Evolutionary conservation across 2,797 vertebrate species (phyloP).

Genomic region (Australoheros facetus): DNA sequence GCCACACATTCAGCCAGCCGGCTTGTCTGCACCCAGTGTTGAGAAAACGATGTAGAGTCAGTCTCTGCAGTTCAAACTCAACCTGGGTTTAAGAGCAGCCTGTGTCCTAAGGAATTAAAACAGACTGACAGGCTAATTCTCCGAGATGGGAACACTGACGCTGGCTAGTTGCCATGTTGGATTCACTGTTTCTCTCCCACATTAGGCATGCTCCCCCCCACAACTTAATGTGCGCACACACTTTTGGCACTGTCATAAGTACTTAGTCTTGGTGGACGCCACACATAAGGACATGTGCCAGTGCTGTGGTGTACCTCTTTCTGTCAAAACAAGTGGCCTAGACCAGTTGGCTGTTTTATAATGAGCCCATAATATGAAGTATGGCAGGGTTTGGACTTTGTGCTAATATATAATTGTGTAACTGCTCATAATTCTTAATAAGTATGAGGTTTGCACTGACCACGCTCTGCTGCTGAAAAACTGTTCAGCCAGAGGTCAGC

Average conservation of each 20-base stretch:
- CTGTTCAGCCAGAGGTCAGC: constrained; percentile 60
- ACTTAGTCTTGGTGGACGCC: constrained; percentile 71
- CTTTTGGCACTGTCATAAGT: constrained; percentile 68
- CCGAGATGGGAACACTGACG: constrained; percentile 58
- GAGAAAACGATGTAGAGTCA: constrained; percentile 44
- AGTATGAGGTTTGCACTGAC: constrained; percentile 48
- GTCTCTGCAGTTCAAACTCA: constrained; percentile 51
- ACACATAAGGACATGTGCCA: constrained; percentile 57
- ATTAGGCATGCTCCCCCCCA: constrained; percentile 63
- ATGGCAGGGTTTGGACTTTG: constrained; percentile 34
- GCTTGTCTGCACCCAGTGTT: constrained; percentile 48
- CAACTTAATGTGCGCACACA: constrained; percentile 40
- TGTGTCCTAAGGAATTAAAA: constrained; percentile 63
- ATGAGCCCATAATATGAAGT: constrained; percentile 48
- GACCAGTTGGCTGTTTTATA: constrained; percentile 38
- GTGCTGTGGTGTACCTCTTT: constrained; percentile 58
- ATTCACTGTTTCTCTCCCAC: constrained; percentile 70
- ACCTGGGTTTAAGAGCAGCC: constrained; percentile 44
- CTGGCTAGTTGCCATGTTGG: constrained; percentile 67
- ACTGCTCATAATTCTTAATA: constrained; percentile 57
- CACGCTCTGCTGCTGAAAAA: constrained; percentile 27
- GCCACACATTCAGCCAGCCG: constrained; percentile 29
- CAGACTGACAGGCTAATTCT: constrained; percentile 70
- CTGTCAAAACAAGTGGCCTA: constrained; percentile 63
- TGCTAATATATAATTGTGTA: constrained; percentile 43